Conservation (phyloP, 2,113 vertebrate species). For the Antechinus stuartii region DNA sequence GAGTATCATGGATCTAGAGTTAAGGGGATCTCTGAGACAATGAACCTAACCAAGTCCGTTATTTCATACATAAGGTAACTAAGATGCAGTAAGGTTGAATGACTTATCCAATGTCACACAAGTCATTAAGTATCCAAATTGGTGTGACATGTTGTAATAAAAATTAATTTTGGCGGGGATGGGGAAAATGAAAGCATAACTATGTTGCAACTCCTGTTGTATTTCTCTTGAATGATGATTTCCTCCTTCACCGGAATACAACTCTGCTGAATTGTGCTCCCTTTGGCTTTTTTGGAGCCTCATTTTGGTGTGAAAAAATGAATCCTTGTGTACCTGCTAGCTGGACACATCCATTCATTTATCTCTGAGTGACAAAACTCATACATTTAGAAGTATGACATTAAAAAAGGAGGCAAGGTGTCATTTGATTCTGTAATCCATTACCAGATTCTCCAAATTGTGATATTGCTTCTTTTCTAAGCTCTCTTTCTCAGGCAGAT, state of each 20-base stretch:
- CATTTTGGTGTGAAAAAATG: constrained; percentile 18
- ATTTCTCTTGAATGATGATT: not conserved
- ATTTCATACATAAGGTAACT: not conserved
- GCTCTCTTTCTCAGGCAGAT: constrained; percentile 28
- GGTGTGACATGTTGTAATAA: not conserved
- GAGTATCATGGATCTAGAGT: not conserved
- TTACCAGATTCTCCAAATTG: not conserved
- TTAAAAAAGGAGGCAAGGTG: not conserved
- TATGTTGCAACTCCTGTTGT: not conserved
- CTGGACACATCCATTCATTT: not conserved
- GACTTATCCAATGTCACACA: not conserved
- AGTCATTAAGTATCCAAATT: not conserved
- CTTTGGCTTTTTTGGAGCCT: not conserved
- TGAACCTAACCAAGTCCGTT: not conserved
- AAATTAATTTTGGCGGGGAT: not conserved
- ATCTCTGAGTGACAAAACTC: not conserved
- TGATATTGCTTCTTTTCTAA: constrained; percentile 9
- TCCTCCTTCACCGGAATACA: not conserved
- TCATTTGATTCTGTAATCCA: not conserved
- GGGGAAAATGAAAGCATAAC: not conserved
- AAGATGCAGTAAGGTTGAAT: not conserved
- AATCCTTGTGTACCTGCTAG: not conserved
- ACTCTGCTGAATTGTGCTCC: not conserved
- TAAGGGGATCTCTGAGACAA: not conserved
- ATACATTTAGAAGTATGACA: not conserved